phyloP scores from a whole-genome alignment of 2,113 vertebrate genomes.

The Dicaeum eximium region DNA sequence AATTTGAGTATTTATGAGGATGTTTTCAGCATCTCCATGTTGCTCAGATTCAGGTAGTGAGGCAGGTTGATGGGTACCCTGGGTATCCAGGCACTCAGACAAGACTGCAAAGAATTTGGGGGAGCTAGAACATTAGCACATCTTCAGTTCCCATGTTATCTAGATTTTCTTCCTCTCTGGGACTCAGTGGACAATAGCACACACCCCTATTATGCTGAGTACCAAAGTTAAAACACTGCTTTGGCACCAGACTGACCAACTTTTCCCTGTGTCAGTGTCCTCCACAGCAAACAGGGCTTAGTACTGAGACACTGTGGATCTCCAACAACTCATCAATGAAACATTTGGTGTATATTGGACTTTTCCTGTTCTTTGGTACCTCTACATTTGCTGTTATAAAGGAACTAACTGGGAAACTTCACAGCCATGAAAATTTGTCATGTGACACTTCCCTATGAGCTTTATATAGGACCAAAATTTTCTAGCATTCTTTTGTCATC shows the following conservation, averaged over 20 bases:
- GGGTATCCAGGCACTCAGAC: background rate
- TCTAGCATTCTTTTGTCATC: background rate
- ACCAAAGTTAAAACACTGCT: background rate
- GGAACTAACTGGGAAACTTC: background rate
- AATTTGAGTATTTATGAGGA: background rate
- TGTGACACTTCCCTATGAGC: background rate
- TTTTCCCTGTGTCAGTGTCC: background rate
- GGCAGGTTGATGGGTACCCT: background rate
- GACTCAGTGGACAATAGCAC: background rate
- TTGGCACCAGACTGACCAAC: background rate
- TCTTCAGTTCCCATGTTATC: background rate
- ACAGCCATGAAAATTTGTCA: background rate
- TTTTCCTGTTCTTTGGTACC: background rate
- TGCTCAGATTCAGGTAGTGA: background rate
- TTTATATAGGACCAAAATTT: background rate
- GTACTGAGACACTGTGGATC: background rate
- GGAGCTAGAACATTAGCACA: background rate
- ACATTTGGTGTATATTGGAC: background rate
- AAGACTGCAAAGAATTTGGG: background rate
- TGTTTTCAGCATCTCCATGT: background rate
- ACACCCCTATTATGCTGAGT: background rate
- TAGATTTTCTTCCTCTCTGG: background rate
- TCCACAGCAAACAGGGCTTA: background rate
- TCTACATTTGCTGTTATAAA: background rate
- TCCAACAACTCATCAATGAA: background rate